Base-by-base conservation (phyloP, 2,888 invertebrate genomes). In the Sesamia inferens region DNA sequence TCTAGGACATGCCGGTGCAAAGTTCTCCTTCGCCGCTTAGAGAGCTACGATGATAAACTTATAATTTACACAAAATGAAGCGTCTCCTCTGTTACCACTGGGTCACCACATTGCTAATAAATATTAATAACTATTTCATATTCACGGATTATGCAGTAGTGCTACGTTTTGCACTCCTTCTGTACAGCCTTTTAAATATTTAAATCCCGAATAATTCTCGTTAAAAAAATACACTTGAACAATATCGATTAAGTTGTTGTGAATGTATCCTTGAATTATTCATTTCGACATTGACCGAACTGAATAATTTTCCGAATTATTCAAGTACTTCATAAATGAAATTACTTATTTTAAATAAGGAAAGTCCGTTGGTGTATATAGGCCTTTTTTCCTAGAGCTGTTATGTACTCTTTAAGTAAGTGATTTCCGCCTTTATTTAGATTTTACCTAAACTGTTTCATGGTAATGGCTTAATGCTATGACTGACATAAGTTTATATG, bases 61-160 rank as follows among this genome's bases (percentile, higher is more conserved):
- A n/a, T 2, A 7, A n/a, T n/a, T n/a, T 10, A 51, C 51, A 10
- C 10, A 51, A 51, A 51, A 19, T n/a, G 19, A 51, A 51, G 10
- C 8, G 39, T 5, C 5, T 39, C 4, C 39, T 39, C 39, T 0
- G 19, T 19, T 48, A 19, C 2, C 48, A 48, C 48, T 16, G 16
- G 16, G 16, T 16, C 51, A n/a, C n/a, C 0, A 48, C 16, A 48
- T 7, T 22, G 8, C 14, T n/a, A n/a, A n/a, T 48, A 54, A 51
- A 69, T 68, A 69, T 54, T 69, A 14, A 54, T 42, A 5, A 54
- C 11, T 14, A 51, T 19, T n/a, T 63, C n/a, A 0, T 68, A 24
- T 24, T 44, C 42, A 69, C 69, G 51, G 6, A 68, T n/a, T 24
- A 69, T n/a, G 13, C 5, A 55, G 16, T 14, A 42, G 24, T 19